These are phyloP conservation scores for Clanis bilineata DNA, from an alignment of 2,888 invertebrate species.

Conservation along the genomic window DNA sequence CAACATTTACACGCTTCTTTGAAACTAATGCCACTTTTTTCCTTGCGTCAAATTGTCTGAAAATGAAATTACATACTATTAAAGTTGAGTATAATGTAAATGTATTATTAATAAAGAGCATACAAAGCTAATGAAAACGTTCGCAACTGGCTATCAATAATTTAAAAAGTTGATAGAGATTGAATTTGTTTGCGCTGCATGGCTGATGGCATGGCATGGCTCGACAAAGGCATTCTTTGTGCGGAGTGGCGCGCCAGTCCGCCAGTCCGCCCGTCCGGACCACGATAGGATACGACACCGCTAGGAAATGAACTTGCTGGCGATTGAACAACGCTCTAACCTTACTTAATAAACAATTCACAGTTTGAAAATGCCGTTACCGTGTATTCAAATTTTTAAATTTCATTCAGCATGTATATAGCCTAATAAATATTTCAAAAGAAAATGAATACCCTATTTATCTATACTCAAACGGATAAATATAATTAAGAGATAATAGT, in stretches of 20 bases:
- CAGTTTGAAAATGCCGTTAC: not conserved
- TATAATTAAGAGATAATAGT: too few species aligned
- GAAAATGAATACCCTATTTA: too few species aligned
- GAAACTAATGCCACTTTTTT: too few species aligned
- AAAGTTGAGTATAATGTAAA: too few species aligned
- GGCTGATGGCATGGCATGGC: not conserved
- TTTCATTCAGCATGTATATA: too few species aligned
- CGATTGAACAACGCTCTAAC: not conserved
- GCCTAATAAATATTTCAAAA: too few species aligned
- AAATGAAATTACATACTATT: too few species aligned
- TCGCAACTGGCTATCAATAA: constrained; percentile 4
- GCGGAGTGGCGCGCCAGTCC: too few species aligned
- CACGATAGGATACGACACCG: not conserved
- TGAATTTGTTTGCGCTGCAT: not conserved
- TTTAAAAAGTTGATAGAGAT: constrained; percentile 9
- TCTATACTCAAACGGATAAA: too few species aligned
- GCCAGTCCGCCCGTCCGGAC: not conserved
- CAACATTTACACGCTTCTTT: too few species aligned
- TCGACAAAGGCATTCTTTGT: constrained; percentile 11
- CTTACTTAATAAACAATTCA: not conserved
- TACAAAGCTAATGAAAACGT: not conserved
- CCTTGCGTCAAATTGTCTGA: too few species aligned
- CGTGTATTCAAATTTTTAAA: too few species aligned
- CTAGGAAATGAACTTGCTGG: constrained; percentile 9
- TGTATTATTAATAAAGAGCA: not conserved